Evolutionary conservation across 1,140 invertebrate species (phyloP).

Genomic region (Pantala flavescens): DNA sequence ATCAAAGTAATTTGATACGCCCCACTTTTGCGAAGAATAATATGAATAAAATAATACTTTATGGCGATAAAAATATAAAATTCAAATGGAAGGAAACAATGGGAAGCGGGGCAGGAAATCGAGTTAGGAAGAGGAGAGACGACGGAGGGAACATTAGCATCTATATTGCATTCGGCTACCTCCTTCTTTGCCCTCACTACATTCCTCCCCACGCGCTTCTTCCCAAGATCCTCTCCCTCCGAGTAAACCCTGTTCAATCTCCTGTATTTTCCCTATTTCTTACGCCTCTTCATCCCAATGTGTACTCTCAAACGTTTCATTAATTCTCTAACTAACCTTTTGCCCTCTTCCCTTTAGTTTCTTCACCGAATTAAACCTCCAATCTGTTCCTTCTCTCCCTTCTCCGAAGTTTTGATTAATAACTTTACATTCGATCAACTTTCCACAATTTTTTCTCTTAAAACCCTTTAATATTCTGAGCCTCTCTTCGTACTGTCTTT

Average conservation of each 20-base stretch:
- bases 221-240: too few relatives aligned
- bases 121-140: not conserved
- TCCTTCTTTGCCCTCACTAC: not conserved
- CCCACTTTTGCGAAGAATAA: not conserved
- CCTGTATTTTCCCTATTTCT: too few relatives aligned
- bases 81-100: not conserved
- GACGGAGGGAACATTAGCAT: not conserved
- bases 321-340: not conserved
- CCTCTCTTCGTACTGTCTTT: not conserved
- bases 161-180: constrained; percentile 1
- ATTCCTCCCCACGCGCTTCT: not conserved
- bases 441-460: not conserved
- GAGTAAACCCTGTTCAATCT: too few relatives aligned
- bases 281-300: too few relatives aligned
- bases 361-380: not conserved
- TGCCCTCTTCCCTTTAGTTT: not conserved
- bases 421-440: not conserved
- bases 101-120: not conserved
- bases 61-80: constrained; percentile 5
- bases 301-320: too few relatives aligned
- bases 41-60: constrained; percentile 9
- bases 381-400: not conserved
- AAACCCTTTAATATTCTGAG: not conserved
- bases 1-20: not conserved
- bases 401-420: not conserved